phyloP scores from a whole-genome alignment of 2,113 vertebrate species.

The Channa maculata region DNA sequence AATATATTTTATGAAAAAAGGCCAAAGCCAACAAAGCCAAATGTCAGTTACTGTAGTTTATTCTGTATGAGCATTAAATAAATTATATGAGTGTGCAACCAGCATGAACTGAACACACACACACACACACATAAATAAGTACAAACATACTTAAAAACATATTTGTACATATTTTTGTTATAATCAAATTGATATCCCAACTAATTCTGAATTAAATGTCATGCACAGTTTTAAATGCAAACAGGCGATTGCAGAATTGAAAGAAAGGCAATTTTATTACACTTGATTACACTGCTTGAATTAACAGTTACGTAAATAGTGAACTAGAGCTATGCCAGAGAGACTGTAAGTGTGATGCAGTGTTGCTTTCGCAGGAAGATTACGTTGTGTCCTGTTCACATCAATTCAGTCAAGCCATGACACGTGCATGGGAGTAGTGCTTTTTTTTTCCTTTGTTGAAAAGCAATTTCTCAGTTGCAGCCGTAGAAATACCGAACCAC shows the following conservation, averaged over 20 bases:
- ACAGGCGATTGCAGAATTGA: constrained; percentile 56
- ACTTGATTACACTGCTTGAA: constrained; percentile 70
- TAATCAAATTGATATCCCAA: constrained; percentile 40
- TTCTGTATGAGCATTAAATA: constrained; percentile 70
- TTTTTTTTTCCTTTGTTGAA: constrained; percentile 22
- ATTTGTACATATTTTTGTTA: constrained; percentile 28
- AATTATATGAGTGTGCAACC: constrained; percentile 66
- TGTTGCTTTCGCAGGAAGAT: constrained; percentile 52
- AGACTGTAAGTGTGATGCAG: constrained; percentile 55
- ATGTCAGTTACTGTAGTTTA: constrained; percentile 68
- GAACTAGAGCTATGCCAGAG: constrained; percentile 67
- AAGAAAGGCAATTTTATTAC: constrained; percentile 58
- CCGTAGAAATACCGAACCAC: constrained; percentile 41
- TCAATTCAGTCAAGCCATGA: constrained; percentile 62
- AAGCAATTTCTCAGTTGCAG: constrained; percentile 46
- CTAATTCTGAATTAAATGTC: constrained; percentile 37
- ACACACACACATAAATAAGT: constrained; percentile 46
- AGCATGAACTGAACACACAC: constrained; percentile 42
- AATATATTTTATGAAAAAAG: neutral
- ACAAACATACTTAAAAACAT: constrained; percentile 60
- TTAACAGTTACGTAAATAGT: constrained; percentile 72
- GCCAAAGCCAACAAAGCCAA: constrained; percentile 2
- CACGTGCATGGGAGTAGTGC: constrained; percentile 68
- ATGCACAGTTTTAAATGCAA: constrained; percentile 69
- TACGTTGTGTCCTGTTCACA: constrained; percentile 38